phyloP scores from a whole-genome alignment of 2,888 invertebrate genomes.

The Ceriagrion tenellum region DNA sequence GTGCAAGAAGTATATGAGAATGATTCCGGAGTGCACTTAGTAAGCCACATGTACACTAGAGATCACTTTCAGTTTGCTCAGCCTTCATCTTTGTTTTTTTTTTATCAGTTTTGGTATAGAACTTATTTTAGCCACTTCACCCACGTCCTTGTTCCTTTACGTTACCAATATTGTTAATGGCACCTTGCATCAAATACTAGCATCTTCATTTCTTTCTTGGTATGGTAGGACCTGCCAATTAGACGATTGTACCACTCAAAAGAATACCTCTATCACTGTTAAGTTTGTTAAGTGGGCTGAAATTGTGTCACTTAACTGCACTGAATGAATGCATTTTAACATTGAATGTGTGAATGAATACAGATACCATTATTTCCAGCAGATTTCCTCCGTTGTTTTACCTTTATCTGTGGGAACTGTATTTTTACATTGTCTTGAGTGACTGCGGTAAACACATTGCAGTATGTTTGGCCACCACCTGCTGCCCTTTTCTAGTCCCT shows the following conservation, averaged over 20 bases:
- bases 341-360: not conserved
- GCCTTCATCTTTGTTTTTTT: not conserved
- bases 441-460: too few species aligned
- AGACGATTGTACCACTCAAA: not conserved
- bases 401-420: not conserved
- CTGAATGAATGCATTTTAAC: not conserved
- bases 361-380: not conserved
- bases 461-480: too few species aligned
- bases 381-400: not conserved
- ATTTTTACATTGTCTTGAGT: too few species aligned
- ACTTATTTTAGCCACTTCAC: not conserved
- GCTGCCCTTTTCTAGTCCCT: too few species aligned
- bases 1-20: not conserved
- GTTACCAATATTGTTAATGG: not conserved
- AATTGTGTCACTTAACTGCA: not conserved
- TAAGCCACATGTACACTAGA: conserved; percentile 64
- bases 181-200: not conserved
- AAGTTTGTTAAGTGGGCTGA: not conserved
- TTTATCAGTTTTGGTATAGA: not conserved
- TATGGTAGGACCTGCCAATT: not conserved
- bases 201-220: not conserved
- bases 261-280: not conserved
- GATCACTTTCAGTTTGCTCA: not conserved
- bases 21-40: not conserved
- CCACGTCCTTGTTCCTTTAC: not conserved